Percentiles rank a stretch among this genome's conserved stretches.
Conservation (phyloP, 2,888 invertebrate species). For the Chorisops tibialis region DNA sequence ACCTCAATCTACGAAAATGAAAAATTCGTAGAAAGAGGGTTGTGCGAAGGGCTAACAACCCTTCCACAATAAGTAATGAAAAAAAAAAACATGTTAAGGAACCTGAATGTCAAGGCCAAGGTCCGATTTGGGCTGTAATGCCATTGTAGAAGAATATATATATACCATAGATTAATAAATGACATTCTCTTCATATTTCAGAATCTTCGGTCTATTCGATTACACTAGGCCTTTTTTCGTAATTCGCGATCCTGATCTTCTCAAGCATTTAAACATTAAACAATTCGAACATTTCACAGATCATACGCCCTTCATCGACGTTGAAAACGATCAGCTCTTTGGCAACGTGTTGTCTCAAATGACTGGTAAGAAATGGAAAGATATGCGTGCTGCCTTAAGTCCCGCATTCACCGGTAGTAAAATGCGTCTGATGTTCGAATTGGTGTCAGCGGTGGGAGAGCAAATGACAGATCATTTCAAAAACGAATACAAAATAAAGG, state of each 20-base stretch:
- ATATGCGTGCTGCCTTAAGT: conserved; percentile 31
- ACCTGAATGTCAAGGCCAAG: too few relatives aligned
- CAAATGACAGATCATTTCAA: conserved; percentile 50
- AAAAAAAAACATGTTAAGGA: too few relatives aligned
- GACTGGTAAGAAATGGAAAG: conserved; percentile 27
- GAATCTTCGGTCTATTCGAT: conserved; percentile 50
- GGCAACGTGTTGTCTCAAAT: conserved; percentile 39
- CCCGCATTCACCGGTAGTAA: conserved; percentile 30
- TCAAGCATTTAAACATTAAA: conserved; percentile 53
- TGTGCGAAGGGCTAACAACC: too few relatives aligned
- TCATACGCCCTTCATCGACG: conserved; percentile 43
- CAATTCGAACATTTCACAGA: conserved; percentile 54
- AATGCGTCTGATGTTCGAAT: conserved; percentile 32
- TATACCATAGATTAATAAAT: too few relatives aligned
- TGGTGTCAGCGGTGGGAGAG: conserved; percentile 27
- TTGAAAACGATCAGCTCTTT: conserved; percentile 52
- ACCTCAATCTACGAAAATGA: too few relatives aligned
- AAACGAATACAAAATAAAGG: conserved; percentile 49
- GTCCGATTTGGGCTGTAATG: too few relatives aligned
- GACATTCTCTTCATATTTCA: conserved; percentile 32
- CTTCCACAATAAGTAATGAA: too few relatives aligned
- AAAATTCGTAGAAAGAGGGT: too few relatives aligned
- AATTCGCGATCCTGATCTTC: conserved; percentile 53
- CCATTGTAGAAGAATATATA: too few relatives aligned
- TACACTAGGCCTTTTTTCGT: conserved; percentile 45